A percentile compares a stretch with the other conserved stretches of the same genome.
These are phyloP conservation scores for Myotis myotis DNA, from an alignment of 2,797 vertebrate genomes.

Conservation along the genomic window DNA sequence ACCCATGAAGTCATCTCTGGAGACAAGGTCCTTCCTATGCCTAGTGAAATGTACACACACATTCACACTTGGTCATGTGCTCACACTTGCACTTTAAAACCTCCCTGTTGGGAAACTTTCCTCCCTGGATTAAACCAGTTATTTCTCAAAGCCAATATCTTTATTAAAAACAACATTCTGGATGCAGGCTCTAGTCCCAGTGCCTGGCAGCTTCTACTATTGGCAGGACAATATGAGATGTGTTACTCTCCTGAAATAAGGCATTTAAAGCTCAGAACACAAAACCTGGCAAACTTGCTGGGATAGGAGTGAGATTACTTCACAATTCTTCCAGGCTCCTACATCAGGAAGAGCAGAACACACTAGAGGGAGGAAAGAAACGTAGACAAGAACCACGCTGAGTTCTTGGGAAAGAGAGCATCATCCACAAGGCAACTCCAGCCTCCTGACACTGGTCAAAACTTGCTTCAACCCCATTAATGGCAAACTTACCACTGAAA, in stretches of 20 bases:
- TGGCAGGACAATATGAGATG: not conserved
- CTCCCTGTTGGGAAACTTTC: not conserved
- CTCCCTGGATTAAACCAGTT: not conserved
- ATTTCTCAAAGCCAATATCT: not conserved
- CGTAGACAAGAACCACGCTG: not conserved
- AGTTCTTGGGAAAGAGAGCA: not conserved
- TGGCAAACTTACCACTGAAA: not conserved
- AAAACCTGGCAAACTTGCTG: not conserved
- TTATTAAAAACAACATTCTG: not conserved
- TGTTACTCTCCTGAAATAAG: not conserved
- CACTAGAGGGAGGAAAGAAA: not conserved
- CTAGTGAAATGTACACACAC: not conserved
- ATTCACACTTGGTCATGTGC: not conserved
- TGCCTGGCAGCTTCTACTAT: not conserved
- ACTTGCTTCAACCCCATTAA: not conserved
- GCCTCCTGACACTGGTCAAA: not conserved
- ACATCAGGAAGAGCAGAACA: not conserved
- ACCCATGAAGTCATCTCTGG: not conserved
- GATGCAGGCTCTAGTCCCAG: not conserved
- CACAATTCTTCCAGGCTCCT: not conserved
- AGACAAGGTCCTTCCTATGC: not conserved
- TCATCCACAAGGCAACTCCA: accelerated
- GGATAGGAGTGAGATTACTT: not conserved
- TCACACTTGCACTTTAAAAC: not conserved
- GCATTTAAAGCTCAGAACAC: not conserved